phyloP scores from a whole-genome alignment of 2,888 invertebrate genomes.

The Synanthedon formicaeformis region DNA sequence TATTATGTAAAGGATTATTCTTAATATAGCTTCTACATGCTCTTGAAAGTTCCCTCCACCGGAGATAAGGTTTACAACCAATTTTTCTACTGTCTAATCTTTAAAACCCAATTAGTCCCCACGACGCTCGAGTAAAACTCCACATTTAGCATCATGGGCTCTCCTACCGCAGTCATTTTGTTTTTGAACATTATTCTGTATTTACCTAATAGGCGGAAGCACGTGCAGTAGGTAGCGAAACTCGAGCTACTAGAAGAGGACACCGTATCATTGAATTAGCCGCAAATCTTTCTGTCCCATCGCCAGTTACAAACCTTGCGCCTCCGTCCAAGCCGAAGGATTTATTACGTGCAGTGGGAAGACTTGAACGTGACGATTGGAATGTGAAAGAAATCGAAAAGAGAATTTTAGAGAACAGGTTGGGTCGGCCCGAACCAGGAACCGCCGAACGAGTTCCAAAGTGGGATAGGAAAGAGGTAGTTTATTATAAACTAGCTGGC shows the following conservation, averaged over 20 bases:
- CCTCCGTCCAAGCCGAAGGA: conserved; percentile 80
- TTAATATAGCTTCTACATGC: too few species aligned
- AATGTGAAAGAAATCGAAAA: conserved; percentile 91
- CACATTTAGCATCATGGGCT: too few species aligned
- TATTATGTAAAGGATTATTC: too few species aligned
- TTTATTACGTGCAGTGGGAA: conserved; percentile 86
- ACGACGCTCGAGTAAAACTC: too few species aligned
- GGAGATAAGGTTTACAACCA: too few species aligned
- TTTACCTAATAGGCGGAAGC: conserved; percentile 43
- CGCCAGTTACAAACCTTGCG: conserved; percentile 70
- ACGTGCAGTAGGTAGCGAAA: conserved; percentile 42
- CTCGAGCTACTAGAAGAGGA: conserved; percentile 36
- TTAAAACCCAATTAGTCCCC: too few species aligned
- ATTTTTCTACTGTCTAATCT: too few species aligned
- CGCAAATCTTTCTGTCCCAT: conserved; percentile 81
- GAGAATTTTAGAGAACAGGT: conserved; percentile 84
- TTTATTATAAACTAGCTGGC: conserved; percentile 7
- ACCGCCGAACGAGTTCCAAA: conserved; percentile 86
- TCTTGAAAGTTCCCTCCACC: too few species aligned
- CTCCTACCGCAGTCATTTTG: too few species aligned
- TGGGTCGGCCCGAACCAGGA: conserved; percentile 72
- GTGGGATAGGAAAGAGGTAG: conserved; percentile 87
- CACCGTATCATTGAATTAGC: conserved; percentile 62
- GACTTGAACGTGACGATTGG: conserved; percentile 91
- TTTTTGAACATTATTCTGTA: too few species aligned